These are phyloP conservation scores for Calameuta idolon DNA, from an alignment of 2,888 invertebrate species.

Conservation along the genomic window DNA sequence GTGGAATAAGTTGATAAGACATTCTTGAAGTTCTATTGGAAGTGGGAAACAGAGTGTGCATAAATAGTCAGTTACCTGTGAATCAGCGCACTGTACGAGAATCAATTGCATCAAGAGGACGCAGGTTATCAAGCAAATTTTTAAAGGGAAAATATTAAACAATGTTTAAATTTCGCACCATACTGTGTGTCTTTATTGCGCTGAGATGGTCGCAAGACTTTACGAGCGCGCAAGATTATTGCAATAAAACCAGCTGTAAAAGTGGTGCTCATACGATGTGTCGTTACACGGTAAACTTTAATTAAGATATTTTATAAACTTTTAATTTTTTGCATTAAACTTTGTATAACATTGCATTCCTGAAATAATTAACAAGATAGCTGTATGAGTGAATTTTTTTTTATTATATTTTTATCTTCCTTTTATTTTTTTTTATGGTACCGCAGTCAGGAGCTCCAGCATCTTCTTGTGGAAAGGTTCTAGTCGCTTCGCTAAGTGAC, in stretches of 20 bases:
- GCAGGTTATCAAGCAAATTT: background rate
- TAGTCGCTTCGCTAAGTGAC: background rate
- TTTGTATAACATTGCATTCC: background rate
- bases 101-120: background rate
- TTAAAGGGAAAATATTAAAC: background rate
- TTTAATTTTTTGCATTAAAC: background rate
- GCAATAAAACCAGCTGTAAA: background rate
- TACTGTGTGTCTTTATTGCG: background rate
- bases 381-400: background rate
- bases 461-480: slow-evolving; percentile 4
- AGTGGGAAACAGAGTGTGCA: background rate
- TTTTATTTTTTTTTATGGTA: background rate
- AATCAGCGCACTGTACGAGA: background rate
- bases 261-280: background rate
- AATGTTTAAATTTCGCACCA: background rate
- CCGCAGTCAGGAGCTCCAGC: background rate
- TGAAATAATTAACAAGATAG: background rate
- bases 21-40: background rate
- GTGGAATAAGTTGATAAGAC: background rate
- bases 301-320: no score
- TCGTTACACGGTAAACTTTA: background rate
- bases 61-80: background rate
- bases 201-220: background rate
- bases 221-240: background rate
- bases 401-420: background rate